phyloP scores from a whole-genome alignment of 2,888 invertebrate species.

The Patella depressa region DNA sequence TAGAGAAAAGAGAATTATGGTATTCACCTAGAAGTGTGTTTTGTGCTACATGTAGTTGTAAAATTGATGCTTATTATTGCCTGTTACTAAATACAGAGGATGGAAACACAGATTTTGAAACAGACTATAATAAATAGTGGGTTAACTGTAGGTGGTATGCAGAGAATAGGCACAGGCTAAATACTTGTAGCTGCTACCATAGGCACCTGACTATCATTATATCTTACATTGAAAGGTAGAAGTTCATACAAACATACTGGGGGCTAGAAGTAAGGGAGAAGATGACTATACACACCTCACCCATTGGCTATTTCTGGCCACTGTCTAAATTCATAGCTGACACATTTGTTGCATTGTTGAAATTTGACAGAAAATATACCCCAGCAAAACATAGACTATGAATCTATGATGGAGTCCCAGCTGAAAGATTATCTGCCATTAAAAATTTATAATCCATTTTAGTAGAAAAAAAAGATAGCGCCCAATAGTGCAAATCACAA shows the following conservation, averaged over 20 bases:
- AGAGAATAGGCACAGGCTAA: conserved; percentile 1
- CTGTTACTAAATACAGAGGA: too few species aligned
- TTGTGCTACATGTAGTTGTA: too few species aligned
- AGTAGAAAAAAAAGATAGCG: too few species aligned
- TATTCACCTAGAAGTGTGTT: too few species aligned
- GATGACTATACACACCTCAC: not conserved
- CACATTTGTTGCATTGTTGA: conserved; percentile 1
- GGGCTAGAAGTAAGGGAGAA: not conserved
- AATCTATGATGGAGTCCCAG: too few species aligned
- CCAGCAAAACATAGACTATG: not conserved
- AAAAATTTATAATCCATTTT: too few species aligned
- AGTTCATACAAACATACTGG: not conserved
- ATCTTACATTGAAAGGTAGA: not conserved
- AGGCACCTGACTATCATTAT: conserved; percentile 1
- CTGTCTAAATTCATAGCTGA: not conserved
- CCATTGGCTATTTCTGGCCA: not conserved
- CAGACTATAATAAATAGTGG: not conserved
- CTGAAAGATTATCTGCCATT: too few species aligned
- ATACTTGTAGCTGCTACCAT: not conserved
- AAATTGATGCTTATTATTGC: too few species aligned
- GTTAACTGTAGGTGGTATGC: conserved; percentile 3
- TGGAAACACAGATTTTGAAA: not conserved
- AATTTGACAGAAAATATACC: not conserved
- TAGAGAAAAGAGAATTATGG: too few species aligned
- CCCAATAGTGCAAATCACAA: too few species aligned